These are phyloP conservation scores for Epinotia brunnichana DNA, from an alignment of 2,888 invertebrate genomes.

Conservation along the genomic window DNA sequence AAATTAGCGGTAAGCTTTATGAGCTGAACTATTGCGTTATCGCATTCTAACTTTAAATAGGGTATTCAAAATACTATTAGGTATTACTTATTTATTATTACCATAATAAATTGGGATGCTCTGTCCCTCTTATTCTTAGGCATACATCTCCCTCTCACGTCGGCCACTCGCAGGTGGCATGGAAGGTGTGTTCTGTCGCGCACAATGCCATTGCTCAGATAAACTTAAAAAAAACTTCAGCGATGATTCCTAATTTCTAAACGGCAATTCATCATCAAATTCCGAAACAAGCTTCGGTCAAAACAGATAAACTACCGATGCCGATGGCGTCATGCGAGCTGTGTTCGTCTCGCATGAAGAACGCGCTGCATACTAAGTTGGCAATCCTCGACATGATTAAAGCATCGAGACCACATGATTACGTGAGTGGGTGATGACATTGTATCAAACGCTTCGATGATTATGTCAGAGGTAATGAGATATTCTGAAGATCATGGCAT, in stretches of 20 bases:
- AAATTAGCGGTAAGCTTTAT: too few relatives aligned
- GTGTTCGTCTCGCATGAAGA: slow-evolving; percentile 9
- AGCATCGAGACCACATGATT: slow-evolving; percentile 22
- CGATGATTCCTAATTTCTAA: neutral
- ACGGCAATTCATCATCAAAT: neutral
- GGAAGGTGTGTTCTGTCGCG: too few relatives aligned
- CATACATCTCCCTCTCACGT: too few relatives aligned
- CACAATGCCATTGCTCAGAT: too few relatives aligned
- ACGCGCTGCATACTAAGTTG: slow-evolving; percentile 23
- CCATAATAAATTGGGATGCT: too few relatives aligned
- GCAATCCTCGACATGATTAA: slow-evolving; percentile 30
- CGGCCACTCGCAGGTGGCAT: too few relatives aligned
- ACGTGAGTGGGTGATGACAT: slow-evolving; percentile 20
- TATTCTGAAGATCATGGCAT: neutral
- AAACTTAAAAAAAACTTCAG: too few relatives aligned
- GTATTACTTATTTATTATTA: too few relatives aligned
- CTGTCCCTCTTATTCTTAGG: too few relatives aligned
- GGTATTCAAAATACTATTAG: too few relatives aligned
- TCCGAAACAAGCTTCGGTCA: neutral
- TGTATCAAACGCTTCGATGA: neutral
- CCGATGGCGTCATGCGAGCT: slow-evolving; percentile 1
- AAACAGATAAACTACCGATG: neutral
- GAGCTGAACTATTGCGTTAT: too few relatives aligned
- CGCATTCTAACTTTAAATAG: too few relatives aligned
- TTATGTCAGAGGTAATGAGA: slow-evolving; percentile 3